Evolutionary conservation across 2,888 invertebrate genomes (phyloP).

Genomic region (Metallyticus violacea): DNA sequence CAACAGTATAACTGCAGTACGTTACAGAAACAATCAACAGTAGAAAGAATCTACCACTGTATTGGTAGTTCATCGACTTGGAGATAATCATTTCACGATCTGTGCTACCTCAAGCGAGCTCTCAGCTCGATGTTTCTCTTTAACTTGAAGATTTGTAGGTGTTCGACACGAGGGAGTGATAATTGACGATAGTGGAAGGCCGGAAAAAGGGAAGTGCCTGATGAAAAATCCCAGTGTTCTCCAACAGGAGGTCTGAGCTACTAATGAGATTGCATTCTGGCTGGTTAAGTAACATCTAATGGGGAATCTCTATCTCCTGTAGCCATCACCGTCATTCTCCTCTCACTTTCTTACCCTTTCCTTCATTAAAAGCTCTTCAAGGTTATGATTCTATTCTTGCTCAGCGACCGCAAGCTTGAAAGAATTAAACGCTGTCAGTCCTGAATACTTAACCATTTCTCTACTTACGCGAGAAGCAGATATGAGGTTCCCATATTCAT

Average conservation of each 20-base stretch:
- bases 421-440: neutral
- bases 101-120: neutral
- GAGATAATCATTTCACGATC: neutral
- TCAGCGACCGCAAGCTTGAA: neutral
- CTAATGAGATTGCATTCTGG: neutral
- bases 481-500: no score
- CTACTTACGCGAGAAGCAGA: no score
- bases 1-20: no score
- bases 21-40: no score
- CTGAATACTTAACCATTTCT: no score
- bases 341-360: neutral
- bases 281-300: neutral
- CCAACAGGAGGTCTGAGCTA: neutral
- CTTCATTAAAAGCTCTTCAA: neutral
- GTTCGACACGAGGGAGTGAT: neutral
- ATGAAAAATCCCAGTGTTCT: neutral
- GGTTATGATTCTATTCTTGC: no score
- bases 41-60: no score
- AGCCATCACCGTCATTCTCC: neutral
- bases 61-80: neutral
- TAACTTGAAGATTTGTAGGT: neutral
- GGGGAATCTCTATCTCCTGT: neutral
- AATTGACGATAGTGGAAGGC: neutral
- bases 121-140: neutral
- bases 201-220: neutral